phyloP scores from a whole-genome alignment of 2,888 invertebrate species.

The Ophioninae sp. region DNA sequence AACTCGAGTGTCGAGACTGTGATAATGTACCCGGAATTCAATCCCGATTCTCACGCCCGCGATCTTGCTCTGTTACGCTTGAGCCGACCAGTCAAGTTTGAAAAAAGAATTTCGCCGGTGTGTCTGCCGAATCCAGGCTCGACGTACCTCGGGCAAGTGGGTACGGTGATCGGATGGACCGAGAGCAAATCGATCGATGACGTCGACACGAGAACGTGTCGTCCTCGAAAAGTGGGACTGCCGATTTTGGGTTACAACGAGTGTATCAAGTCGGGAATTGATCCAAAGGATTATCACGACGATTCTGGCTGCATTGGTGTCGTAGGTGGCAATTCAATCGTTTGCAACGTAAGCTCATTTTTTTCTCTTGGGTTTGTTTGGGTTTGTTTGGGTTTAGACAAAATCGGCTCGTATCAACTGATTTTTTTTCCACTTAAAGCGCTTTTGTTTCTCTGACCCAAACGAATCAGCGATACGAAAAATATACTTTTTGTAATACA shows the following conservation, averaged over 20 bases:
- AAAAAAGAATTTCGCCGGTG: constrained; percentile 83
- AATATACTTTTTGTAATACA: background rate
- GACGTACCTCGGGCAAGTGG: constrained; percentile 82
- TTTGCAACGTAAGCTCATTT: constrained; percentile 81
- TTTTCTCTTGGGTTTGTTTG: background rate
- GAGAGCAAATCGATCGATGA: constrained; percentile 68
- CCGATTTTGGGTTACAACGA: constrained; percentile 81
- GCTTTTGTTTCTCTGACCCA: background rate
- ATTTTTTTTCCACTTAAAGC: background rate
- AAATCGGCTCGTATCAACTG: no score
- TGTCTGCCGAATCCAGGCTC: constrained; percentile 83
- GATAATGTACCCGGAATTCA: constrained; percentile 83
- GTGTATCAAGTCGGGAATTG: constrained; percentile 80
- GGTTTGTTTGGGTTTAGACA: constrained; percentile 1
- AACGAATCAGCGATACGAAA: background rate
- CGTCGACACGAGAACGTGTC: constrained; percentile 77
- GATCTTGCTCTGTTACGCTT: constrained; percentile 85
- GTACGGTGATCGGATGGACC: constrained; percentile 82
- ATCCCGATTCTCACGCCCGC: constrained; percentile 82
- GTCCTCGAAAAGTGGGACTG: constrained; percentile 82
- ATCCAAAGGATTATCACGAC: constrained; percentile 77
- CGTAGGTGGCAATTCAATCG: constrained; percentile 80
- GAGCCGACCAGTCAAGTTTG: constrained; percentile 82
- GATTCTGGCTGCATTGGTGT: constrained; percentile 84
- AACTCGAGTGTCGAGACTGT: constrained; percentile 83